Conservation (phyloP, 2,888 invertebrate genomes). For the Enchytraeus crypticus region DNA sequence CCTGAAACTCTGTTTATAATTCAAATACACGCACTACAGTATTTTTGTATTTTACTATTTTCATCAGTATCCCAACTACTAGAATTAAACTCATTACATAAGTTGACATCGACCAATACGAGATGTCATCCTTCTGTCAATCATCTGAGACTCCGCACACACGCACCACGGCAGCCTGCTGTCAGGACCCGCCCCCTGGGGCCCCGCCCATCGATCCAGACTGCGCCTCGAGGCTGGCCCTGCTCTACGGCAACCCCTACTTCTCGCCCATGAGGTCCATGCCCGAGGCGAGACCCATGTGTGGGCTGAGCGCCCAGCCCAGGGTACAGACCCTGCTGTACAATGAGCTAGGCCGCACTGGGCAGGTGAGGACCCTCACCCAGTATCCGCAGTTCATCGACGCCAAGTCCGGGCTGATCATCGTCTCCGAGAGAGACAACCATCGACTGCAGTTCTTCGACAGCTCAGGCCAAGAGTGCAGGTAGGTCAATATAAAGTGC, state of each 20-base stretch:
- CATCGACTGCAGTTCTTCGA: constrained; percentile 16
- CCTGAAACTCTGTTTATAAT: too few relatives aligned
- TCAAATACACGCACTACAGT: too few relatives aligned
- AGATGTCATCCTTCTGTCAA: too few relatives aligned
- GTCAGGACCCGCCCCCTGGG: neutral
- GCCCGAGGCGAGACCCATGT: too few relatives aligned
- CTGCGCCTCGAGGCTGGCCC: neutral
- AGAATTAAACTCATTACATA: too few relatives aligned
- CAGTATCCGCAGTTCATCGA: constrained; percentile 19
- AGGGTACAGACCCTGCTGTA: constrained; percentile 2
- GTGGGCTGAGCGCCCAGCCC: too few relatives aligned
- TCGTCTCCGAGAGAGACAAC: constrained; percentile 16
- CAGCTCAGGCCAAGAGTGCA: constrained; percentile 5
- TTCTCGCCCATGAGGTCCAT: constrained; percentile 2
- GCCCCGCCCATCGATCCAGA: neutral
- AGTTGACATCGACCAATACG: too few relatives aligned
- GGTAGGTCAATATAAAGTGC: too few relatives aligned
- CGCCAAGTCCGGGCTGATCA: constrained; percentile 15
- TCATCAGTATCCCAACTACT: too few relatives aligned
- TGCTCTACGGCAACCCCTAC: constrained; percentile 11
- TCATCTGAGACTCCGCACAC: too few relatives aligned
- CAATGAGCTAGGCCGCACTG: constrained; percentile 14
- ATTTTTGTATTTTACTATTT: too few relatives aligned
- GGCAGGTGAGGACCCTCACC: constrained; percentile 8
- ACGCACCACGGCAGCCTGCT: too few relatives aligned